phyloP scores from a whole-genome alignment of 2,797 vertebrate genomes.

The Hirundo rustica region DNA sequence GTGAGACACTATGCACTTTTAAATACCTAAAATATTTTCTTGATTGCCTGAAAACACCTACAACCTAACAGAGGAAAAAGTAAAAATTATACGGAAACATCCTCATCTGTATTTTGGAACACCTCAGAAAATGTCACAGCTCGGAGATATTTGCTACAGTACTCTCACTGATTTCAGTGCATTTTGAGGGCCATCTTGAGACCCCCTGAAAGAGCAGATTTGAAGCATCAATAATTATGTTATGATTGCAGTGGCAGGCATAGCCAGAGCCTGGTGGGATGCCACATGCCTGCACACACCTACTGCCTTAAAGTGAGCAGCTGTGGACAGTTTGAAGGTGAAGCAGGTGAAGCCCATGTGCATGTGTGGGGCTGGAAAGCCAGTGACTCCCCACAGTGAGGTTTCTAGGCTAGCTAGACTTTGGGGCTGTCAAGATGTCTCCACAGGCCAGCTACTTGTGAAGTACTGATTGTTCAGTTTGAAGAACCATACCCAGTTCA shows the following conservation, averaged over 20 bases:
- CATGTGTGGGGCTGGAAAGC: background rate
- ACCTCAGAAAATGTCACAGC: background rate
- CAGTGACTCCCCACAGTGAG: rapidly evolving
- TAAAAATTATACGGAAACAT: background rate
- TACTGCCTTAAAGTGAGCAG: background rate
- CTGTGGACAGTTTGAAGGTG: rapidly evolving
- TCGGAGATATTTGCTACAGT: background rate
- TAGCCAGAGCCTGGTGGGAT: background rate
- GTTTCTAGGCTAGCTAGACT: background rate
- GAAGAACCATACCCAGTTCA: background rate
- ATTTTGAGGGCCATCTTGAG: background rate
- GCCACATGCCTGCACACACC: background rate
- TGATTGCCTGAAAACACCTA: background rate
- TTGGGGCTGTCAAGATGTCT: background rate
- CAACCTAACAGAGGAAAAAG: background rate
- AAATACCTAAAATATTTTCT: background rate
- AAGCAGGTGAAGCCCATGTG: background rate
- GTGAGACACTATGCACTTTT: background rate
- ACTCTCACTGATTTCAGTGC: background rate
- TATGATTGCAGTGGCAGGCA: background rate
- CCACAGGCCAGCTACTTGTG: background rate
- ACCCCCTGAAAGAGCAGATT: background rate
- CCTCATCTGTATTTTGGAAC: background rate
- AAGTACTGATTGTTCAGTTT: background rate
- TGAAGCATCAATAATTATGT: background rate